These are phyloP conservation scores for Tetropium fuscum DNA, from an alignment of 2,888 invertebrate genomes.

Conservation along the genomic window DNA sequence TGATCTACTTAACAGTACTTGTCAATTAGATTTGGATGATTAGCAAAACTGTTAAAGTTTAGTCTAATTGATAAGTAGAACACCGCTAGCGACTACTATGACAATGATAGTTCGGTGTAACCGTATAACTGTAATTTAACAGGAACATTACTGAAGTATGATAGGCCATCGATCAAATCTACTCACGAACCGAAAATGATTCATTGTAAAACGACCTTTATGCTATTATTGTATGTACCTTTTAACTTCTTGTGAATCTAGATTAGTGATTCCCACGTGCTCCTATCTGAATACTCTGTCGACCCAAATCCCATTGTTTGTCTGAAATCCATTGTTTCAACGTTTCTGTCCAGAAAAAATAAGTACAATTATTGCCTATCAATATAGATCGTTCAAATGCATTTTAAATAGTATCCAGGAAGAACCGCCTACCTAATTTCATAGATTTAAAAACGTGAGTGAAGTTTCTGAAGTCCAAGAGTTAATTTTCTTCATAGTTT, in stretches of 20 bases:
- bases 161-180: slow-evolving; percentile 29
- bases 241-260: slow-evolving; percentile 22
- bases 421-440: no score
- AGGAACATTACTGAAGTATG: slow-evolving; percentile 28
- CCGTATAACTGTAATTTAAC: slow-evolving; percentile 39
- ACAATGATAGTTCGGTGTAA: slow-evolving; percentile 37
- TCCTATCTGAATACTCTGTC: slow-evolving; percentile 15
- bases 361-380: no score
- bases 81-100: slow-evolving; percentile 31
- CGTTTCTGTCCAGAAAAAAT: slow-evolving; percentile 2
- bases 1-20: slow-evolving; percentile 36
- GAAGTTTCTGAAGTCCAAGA: no score
- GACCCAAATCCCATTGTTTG: slow-evolving; percentile 23
- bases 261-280: slow-evolving; percentile 28
- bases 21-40: slow-evolving; percentile 45
- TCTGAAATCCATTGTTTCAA: slow-evolving; percentile 9
- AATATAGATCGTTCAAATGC: no score
- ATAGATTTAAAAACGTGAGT: no score
- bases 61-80: slow-evolving; percentile 44
- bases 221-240: slow-evolving; percentile 11
- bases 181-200: slow-evolving; percentile 29
- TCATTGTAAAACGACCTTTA: slow-evolving; percentile 24
- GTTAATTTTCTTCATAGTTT: no score
- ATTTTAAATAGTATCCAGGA: no score
- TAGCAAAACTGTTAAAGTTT: slow-evolving; percentile 34